Percentiles rank a stretch among this genome's conserved stretches.
phyloP scores from a whole-genome alignment of 1,140 invertebrate genomes.

The Bombus breviceps region DNA sequence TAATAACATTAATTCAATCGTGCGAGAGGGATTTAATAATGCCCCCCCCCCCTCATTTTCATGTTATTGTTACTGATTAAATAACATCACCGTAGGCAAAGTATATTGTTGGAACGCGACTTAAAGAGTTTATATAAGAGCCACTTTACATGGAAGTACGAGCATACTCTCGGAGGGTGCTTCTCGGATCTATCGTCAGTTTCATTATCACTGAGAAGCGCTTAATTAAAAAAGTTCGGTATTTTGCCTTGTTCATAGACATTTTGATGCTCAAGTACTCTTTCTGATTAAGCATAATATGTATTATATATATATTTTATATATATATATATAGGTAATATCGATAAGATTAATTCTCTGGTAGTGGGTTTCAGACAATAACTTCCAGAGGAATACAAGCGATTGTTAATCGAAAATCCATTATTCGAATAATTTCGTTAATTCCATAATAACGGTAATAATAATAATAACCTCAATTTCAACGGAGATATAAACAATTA shows the following conservation, averaged over 20 bases:
- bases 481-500: not conserved
- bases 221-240: conserved; percentile 10
- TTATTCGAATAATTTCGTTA: not conserved
- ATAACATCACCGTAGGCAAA: not conserved
- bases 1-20: not conserved
- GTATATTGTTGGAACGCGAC: not conserved
- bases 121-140: conserved; percentile 7
- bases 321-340: not conserved
- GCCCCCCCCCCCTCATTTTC: too few species aligned
- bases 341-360: not conserved
- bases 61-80: not conserved
- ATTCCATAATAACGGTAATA: not conserved
- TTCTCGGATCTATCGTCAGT: not conserved
- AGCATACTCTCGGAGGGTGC: not conserved
- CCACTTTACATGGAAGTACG: not conserved
- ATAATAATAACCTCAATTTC: not conserved
- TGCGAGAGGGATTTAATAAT: not conserved
- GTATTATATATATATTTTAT: not conserved
- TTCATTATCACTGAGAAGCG: not conserved
- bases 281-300: not conserved
- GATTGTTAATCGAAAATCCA: not conserved
- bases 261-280: not conserved
- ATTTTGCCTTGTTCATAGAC: not conserved
- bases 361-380: too few species aligned
- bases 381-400: not conserved